These are phyloP conservation scores for Oophaga sylvatica DNA, from an alignment of 2,797 vertebrate species.

Conservation along the genomic window DNA sequence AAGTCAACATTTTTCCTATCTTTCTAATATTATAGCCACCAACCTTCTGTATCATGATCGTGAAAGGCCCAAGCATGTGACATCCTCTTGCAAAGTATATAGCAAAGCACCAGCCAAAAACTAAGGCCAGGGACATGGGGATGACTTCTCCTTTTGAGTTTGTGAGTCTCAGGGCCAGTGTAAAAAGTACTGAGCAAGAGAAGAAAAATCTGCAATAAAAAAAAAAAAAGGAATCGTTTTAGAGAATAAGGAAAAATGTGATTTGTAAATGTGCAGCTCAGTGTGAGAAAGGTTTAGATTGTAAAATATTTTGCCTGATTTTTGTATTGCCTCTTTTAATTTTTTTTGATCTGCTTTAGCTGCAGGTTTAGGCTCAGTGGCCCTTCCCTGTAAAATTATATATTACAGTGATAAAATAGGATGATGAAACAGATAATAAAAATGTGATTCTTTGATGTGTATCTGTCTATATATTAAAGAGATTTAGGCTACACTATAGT, in stretches of 20 bases:
- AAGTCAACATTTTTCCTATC: too few relatives aligned
- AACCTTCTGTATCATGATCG: slow-evolving; percentile 98
- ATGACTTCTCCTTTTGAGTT: slow-evolving; percentile 80
- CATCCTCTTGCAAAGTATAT: slow-evolving; percentile 95
- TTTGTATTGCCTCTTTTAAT: too few relatives aligned
- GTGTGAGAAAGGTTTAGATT: too few relatives aligned
- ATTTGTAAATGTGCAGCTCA: too few relatives aligned
- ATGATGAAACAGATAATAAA: background rate
- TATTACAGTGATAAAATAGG: too few relatives aligned
- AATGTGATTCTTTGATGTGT: background rate
- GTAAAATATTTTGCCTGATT: too few relatives aligned
- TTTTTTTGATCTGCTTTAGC: too few relatives aligned
- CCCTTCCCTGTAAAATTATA: too few relatives aligned
- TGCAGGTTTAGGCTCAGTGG: too few relatives aligned
- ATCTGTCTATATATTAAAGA: background rate
- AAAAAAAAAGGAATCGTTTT: background rate
- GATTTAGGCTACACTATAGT: background rate
- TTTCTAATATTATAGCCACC: background rate
- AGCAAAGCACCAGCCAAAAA: slow-evolving; percentile 92
- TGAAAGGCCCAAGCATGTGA: slow-evolving; percentile 93
- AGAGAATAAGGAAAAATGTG: background rate
- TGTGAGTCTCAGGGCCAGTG: slow-evolving; percentile 84
- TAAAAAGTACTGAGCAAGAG: slow-evolving; percentile 85
- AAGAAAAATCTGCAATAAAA: slow-evolving; percentile 80
- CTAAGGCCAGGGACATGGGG: slow-evolving; percentile 86